phyloP scores from a whole-genome alignment of 2,888 invertebrate genomes.

The Pemphredon lugubris region DNA sequence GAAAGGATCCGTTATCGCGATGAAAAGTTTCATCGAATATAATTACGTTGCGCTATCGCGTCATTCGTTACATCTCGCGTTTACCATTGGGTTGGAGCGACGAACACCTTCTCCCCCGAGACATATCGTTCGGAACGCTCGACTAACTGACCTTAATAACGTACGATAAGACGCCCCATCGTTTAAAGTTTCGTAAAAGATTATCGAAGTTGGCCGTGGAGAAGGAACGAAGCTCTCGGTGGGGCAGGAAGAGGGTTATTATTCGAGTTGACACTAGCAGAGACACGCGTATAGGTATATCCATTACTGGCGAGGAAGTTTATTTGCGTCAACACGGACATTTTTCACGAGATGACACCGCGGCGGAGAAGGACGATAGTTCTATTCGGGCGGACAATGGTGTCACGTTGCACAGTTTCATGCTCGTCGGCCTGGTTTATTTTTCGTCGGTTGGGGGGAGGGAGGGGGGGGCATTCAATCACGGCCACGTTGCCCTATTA shows the following conservation, averaged over 20 bases:
- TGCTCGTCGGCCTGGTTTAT: constrained; percentile 54
- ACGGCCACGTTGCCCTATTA: constrained; percentile 37
- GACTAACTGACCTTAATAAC: no score
- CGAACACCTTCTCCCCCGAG: no score
- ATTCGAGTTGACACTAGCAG: constrained; percentile 12
- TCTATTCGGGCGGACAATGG: constrained; percentile 62
- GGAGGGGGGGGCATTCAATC: constrained; percentile 60
- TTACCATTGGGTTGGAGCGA: no score
- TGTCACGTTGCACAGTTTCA: constrained; percentile 66
- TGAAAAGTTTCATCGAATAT: no score
- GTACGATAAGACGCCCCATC: no score
- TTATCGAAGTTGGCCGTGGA: no score
- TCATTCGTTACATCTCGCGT: no score
- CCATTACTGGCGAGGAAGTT: constrained; percentile 69
- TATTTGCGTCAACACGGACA: constrained; percentile 64
- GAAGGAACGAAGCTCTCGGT: no score
- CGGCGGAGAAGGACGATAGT: constrained; percentile 37
- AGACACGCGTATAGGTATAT: constrained; percentile 49
- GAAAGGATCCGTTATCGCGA: no score
- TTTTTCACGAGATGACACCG: constrained; percentile 59
- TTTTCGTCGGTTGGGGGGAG: constrained; percentile 45
- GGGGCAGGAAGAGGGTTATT: not conserved
- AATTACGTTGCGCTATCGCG: no score
- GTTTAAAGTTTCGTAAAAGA: no score
- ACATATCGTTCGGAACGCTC: no score